Percentiles rank a stretch among this genome's conserved stretches.
Evolutionary conservation across 2,888 invertebrate genomes (phyloP).

Genomic region (Alviniconcha strummeri): DNA sequence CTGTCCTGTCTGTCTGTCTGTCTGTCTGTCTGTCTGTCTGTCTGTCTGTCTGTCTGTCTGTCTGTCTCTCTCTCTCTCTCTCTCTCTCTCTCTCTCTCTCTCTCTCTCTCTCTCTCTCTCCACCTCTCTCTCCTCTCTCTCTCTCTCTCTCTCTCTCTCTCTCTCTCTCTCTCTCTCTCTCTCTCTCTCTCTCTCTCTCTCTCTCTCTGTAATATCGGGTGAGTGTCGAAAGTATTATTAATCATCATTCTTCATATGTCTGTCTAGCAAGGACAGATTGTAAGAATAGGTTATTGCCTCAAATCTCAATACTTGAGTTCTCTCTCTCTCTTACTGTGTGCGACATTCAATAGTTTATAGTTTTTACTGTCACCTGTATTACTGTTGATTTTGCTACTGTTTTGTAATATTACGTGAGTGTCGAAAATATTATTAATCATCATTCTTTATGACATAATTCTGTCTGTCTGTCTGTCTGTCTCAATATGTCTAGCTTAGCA

Average conservation of each 20-base stretch:
- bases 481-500: background rate
- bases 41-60: too few species aligned
- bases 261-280: too few species aligned
- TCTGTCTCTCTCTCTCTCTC: background rate
- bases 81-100: conserved; percentile 1
- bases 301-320: too few species aligned
- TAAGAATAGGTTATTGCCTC: too few species aligned
- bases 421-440: background rate
- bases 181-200: too few species aligned
- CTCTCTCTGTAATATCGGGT: too few species aligned
- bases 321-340: background rate
- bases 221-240: too few species aligned
- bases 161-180: too few species aligned
- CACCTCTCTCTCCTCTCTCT: background rate
- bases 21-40: background rate
- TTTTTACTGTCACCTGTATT: background rate
- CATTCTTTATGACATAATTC: background rate
- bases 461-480: background rate
- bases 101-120: background rate
- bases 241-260: too few species aligned
- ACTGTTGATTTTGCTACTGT: background rate
- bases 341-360: background rate
- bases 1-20: background rate
- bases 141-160: too few species aligned
- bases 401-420: background rate